Conservation (phyloP, 1,140 invertebrate species). For the Cephus cinctus region DNA sequence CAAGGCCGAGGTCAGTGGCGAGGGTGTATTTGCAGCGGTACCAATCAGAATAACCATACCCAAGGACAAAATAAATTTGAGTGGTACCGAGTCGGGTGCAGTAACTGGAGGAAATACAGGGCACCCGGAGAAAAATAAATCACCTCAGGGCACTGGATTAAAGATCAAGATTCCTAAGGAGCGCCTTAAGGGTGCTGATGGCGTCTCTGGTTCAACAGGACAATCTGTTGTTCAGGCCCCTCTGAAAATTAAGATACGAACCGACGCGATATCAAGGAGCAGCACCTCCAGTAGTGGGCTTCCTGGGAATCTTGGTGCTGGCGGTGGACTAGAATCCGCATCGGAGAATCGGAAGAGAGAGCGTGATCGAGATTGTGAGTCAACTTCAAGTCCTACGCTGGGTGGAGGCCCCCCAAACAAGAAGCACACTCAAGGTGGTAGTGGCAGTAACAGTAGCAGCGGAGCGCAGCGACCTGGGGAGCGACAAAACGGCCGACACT, state of each 20-base stretch:
- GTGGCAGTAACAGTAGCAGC: conserved; percentile 18
- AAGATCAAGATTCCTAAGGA: conserved; percentile 69
- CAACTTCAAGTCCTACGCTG: too few species aligned
- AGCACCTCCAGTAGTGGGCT: conserved; percentile 7
- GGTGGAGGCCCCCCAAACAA: conserved; percentile 21
- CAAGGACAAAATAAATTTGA: conserved; percentile 62
- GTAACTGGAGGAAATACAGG: conserved; percentile 14
- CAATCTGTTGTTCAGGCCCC: conserved; percentile 32
- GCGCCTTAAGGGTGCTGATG: conserved; percentile 48
- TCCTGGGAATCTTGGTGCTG: too few species aligned
- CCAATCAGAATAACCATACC: conserved; percentile 69
- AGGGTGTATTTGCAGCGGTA: conserved; percentile 39
- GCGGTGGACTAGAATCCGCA: too few species aligned
- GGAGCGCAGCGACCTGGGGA: conserved; percentile 26
- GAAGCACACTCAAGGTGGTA: conserved; percentile 20
- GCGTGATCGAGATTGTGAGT: neutral
- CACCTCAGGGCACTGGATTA: conserved; percentile 44
- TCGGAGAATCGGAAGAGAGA: conserved; percentile 8
- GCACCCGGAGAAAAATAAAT: conserved; percentile 28
- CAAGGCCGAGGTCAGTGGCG: conserved; percentile 38
- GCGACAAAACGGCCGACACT: conserved; percentile 48
- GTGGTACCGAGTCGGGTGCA: conserved; percentile 19
- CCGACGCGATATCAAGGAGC: conserved; percentile 49
- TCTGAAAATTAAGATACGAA: conserved; percentile 61
- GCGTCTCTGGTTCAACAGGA: conserved; percentile 25